Evolutionary conservation across 2,888 invertebrate genomes (phyloP).

Genomic region (Ophonus ardosiacus): DNA sequence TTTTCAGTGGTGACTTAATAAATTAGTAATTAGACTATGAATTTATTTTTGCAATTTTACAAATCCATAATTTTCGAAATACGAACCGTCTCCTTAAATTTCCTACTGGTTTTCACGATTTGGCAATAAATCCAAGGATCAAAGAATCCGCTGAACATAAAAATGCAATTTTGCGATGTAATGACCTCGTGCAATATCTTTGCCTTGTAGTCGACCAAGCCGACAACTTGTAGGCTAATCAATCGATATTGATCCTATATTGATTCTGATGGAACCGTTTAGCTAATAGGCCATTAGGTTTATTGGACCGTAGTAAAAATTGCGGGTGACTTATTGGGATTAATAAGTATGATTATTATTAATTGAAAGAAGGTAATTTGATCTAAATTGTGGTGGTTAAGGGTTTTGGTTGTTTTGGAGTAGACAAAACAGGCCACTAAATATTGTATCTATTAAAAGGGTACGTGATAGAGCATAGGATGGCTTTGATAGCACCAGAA

Average conservation of each 20-base stretch:
- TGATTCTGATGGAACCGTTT: background rate
- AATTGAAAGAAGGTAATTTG: background rate
- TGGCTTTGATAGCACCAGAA: too few relatives aligned
- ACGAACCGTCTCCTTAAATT: too few relatives aligned
- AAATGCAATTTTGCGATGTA: constrained; percentile 51
- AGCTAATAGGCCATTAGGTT: background rate
- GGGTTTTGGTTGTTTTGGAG: too few relatives aligned
- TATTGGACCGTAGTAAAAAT: background rate
- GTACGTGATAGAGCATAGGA: too few relatives aligned
- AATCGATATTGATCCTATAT: constrained; percentile 51
- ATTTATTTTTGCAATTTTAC: too few relatives aligned
- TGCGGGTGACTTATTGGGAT: background rate
- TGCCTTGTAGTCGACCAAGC: constrained; percentile 30
- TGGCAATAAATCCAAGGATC: constrained; percentile 46
- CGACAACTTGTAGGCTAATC: constrained; percentile 47
- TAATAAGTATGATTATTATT: constrained; percentile 14
- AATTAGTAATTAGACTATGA: too few relatives aligned
- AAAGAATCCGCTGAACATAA: constrained; percentile 29
- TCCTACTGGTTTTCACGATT: constrained; percentile 50
- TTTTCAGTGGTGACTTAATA: too few relatives aligned
- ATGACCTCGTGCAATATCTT: constrained; percentile 35
- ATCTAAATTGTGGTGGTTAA: too few relatives aligned
- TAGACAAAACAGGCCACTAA: too few relatives aligned
- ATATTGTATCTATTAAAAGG: too few relatives aligned
- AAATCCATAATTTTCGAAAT: too few relatives aligned